Base-by-base conservation (phyloP, 2,888 invertebrate genomes). In the Zeuzera pyrina region DNA sequence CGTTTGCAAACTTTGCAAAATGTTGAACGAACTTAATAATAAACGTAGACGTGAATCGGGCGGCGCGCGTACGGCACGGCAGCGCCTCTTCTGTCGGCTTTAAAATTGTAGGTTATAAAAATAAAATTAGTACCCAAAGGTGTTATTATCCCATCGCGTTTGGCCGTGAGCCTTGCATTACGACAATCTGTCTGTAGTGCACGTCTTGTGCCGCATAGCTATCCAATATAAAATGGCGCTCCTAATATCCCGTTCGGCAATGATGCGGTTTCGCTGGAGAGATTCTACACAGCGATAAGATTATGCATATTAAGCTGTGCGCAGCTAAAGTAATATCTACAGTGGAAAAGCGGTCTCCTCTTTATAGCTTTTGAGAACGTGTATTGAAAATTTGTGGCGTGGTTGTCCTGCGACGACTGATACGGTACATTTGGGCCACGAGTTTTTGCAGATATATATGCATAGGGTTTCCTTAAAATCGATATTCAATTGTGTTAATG, bases 91-190 rank as follows among this genome's bases (percentile, higher is more conserved):
- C 78, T 83, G 83, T 81, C 81, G 83, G 83, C 83, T 70, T 79
- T 77, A 65, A 83, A 83, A 83, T 83, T 81, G 83, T 78, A 77
- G 83, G 83, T 81, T 83, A 83, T 83, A 83, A 83, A 83, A 83
- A 83, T 81, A 79, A 83, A 83, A 83, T 83, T 83, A 83, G 83
- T 81, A 78, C 67, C 70, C 76, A 74, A 81, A 78, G 78, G 71
- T 81, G 79, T 83, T 83, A 83, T 83, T 83, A 83, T 81, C 81
- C 81, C 83, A 81, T 83, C 81, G 83, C 78, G 73, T 81, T 81
- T 78, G 78, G 73, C 83, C 79, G 72, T 71, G 61, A 64, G 83
- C 68, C 81, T 78, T 81, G 73, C 81, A 83, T 83, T 81, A 83
- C 81, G 83, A 83, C 83, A 81, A 81, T 81, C 81, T 81, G 81